Evolutionary conservation across 2,113 vertebrate genomes (phyloP), one percentile per base, ranked within the genome.

Genomic region (Urocolius indicus): DNA sequence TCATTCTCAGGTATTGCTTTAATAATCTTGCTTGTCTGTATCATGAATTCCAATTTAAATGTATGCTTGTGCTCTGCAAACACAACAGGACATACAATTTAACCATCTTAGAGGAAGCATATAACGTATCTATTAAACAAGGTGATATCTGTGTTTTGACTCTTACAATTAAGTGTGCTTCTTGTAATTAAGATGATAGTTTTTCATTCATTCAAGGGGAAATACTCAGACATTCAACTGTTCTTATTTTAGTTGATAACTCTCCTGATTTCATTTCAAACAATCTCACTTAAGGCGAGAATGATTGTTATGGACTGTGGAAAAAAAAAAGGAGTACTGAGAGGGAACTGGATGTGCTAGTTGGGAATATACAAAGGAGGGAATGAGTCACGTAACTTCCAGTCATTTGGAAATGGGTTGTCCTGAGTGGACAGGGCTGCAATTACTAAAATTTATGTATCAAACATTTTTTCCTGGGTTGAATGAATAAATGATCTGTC

Each of bases 321-420:
- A 41, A 41, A 41, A 94, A 92, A 93, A 84, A 92, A 8, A 81
- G 52, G 41, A 92, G 73, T 58, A 78, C 38, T 71, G 67, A 72
- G 78, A 96, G 65, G 52, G 95, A 94, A 97, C 91, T 36, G 52
- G 87, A 90, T 71, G 88, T 93, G 55, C 94, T 86, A 94, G 83
- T 52, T 89, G 86, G 73, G 91, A 84, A 90, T 84, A 87, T 34
- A 89, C 90, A 96, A 93, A 92, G 11, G 26, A 89, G 73, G 19
- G 91, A 94, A 77, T 95, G 89, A 94, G 69, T 94, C 95, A 94
- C 76, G 9, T 59, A 76, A 90, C 68, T 90, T 95, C 88, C 92
- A 91, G 88, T 95, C 93, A 95, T 71, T 85, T 0, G 10, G 63
- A 93, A 94, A 95, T 85, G 72, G 93, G 77, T 90, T 65, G 12